Conservation (phyloP, 2,888 invertebrate genomes). For the Gonocerus acuteangulatus region DNA sequence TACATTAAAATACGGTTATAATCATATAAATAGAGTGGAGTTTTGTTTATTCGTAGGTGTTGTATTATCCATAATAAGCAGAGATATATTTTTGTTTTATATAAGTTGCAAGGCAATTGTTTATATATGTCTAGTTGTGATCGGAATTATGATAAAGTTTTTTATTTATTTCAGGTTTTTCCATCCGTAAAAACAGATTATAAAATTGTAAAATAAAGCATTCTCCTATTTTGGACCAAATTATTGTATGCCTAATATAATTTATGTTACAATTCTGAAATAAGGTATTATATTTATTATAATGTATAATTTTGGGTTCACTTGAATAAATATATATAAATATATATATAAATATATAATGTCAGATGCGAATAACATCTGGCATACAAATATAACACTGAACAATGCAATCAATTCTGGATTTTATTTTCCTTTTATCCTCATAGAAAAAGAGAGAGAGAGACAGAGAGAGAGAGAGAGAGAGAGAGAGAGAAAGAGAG, state of each 20-base stretch:
- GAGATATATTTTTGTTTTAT: constrained; percentile 36
- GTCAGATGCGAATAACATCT: constrained; percentile 30
- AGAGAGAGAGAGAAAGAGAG: too few relatives aligned
- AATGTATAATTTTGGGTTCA: constrained; percentile 34
- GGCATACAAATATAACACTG: constrained; percentile 34
- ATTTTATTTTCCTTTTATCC: too few relatives aligned
- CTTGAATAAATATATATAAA: constrained; percentile 30
- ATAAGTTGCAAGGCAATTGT: constrained; percentile 34
- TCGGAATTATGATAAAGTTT: constrained; percentile 26
- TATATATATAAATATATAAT: constrained; percentile 32
- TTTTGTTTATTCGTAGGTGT: constrained; percentile 33
- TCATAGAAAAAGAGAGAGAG: too few relatives aligned
- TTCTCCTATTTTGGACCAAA: constrained; percentile 28
- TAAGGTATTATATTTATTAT: constrained; percentile 33
- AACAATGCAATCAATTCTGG: constrained; percentile 21
- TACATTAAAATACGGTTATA: constrained; percentile 33
- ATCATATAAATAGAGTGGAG: constrained; percentile 33
- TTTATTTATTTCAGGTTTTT: constrained; percentile 23
- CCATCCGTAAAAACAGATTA: constrained; percentile 17
- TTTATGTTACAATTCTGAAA: constrained; percentile 30
- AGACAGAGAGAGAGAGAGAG: too few relatives aligned
- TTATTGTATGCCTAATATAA: constrained; percentile 28
- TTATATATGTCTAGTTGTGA: constrained; percentile 36
- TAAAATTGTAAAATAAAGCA: constrained; percentile 16
- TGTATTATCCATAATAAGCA: constrained; percentile 35